phyloP scores from a whole-genome alignment of 2,113 vertebrate species.

The Spea bombifrons region DNA sequence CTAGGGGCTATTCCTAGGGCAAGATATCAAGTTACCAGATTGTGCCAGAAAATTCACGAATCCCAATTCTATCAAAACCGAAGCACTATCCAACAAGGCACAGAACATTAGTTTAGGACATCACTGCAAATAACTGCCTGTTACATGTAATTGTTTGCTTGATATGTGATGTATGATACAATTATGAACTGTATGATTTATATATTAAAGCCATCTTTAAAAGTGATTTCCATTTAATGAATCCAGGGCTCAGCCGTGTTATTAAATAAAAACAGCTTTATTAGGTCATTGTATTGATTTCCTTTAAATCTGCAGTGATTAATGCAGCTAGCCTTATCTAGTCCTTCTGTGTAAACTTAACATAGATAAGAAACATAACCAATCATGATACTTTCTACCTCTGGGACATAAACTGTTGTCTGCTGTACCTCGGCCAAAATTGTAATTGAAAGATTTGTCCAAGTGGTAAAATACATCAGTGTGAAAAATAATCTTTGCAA shows the following conservation, averaged over 20 bases:
- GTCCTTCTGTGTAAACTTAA: slow-evolving; percentile 1
- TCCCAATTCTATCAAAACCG: too few species aligned
- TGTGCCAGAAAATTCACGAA: too few species aligned
- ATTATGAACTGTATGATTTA: background rate
- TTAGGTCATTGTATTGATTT: slow-evolving; percentile 23
- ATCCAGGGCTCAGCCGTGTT: background rate
- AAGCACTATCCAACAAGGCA: too few species aligned
- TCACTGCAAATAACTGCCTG: too few species aligned
- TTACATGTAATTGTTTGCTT: too few species aligned
- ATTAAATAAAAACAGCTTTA: slow-evolving; percentile 6
- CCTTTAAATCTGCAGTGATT: background rate
- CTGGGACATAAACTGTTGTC: background rate
- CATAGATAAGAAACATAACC: slow-evolving; percentile 12
- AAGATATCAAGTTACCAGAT: too few species aligned
- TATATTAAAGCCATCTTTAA: background rate
- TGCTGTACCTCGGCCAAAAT: background rate
- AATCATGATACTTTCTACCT: slow-evolving; percentile 15
- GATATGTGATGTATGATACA: background rate
- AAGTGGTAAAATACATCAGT: too few species aligned
- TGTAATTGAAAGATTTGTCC: background rate
- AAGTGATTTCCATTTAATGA: background rate
- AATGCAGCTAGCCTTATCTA: background rate
- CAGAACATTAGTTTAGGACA: too few species aligned
- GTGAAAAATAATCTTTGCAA: too few species aligned
- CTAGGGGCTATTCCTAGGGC: too few species aligned